Base-by-base conservation (phyloP, 2,113 vertebrate species). In the Turnix velox region DNA sequence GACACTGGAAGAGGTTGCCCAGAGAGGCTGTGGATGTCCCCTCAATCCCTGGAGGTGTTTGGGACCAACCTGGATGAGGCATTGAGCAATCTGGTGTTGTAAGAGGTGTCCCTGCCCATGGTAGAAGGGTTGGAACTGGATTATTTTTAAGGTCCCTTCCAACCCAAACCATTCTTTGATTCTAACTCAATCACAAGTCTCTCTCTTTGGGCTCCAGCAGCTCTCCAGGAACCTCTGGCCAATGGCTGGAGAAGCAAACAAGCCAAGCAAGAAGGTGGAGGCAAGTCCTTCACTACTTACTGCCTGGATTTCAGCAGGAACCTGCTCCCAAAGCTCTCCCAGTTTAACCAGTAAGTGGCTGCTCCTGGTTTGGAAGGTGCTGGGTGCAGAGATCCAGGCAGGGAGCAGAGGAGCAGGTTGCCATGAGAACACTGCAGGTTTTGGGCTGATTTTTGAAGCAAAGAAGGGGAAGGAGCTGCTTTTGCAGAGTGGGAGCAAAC, bases 181-280 rank as follows among this genome's bases (percentile, higher is more conserved):
- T n/a, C n/a, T 14, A 27, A 37, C 63, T 69, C 80, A 30, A n/a
- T 59, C 24, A 8, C 6, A 91, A 33, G n/a, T n/a, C 43, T 30
- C 7, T 4, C 39, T 61, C 4, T 24, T 7, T 51, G 11, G 63
- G 83, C 86, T 76, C 58, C 79, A 63, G 90, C 85, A 87, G 85
- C 88, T 81, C 73, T 81, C 73, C 65, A 63, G 73, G 61, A 84
- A 37, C 75, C 69, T 75, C 75, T 92, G 91, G 76, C 28, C 65
- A 84, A 39, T 0, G 1, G 76, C 83, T 62, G 37, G 0, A 57
- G 46, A 35, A 57, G 43, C 13, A 42, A 85, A 76, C 12, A 25
- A 76, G 51, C 15, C 78, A 63, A 31, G 14, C 23, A 20, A 27
- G 51, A 39, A 18, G 0, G 10, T 3, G 35, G 24, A 54, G 35